These are phyloP conservation scores for Drosophila hamatofila DNA, from an alignment of 2,888 invertebrate genomes.

Conservation along the genomic window DNA sequence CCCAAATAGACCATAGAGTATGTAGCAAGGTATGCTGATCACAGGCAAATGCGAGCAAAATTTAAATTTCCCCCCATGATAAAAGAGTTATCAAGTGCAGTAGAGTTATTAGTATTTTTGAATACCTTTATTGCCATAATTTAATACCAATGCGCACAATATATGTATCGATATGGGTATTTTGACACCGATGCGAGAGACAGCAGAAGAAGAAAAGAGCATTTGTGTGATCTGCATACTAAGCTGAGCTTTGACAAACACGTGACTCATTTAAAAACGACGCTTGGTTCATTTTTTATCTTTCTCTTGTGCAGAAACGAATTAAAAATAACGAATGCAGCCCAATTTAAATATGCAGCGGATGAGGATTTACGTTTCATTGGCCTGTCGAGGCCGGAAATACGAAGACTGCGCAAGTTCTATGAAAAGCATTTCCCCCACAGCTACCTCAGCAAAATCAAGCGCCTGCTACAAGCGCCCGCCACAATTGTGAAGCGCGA, in stretches of 20 bases:
- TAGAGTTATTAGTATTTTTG: constrained; percentile 13
- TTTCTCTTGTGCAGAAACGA: constrained; percentile 88
- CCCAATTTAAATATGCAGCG: constrained; percentile 96
- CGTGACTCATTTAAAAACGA: constrained; percentile 25
- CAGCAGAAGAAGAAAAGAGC: too few species aligned
- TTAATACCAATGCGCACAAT: constrained; percentile 6
- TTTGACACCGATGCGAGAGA: background rate
- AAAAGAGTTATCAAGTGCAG: background rate
- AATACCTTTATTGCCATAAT: constrained; percentile 10
- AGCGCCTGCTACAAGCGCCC: constrained; percentile 90
- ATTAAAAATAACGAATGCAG: constrained; percentile 94
- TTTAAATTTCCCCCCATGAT: background rate
- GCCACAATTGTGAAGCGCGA: constrained; percentile 82
- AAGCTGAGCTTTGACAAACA: constrained; percentile 10
- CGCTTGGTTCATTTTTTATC: background rate
- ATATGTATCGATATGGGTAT: constrained; percentile 13
- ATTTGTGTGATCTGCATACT: constrained; percentile 18
- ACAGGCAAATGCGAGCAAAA: constrained; percentile 7
- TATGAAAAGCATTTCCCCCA: constrained; percentile 97
- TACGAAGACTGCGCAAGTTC: constrained; percentile 96
- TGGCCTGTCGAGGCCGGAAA: constrained; percentile 97
- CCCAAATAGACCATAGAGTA: constrained; percentile 37
- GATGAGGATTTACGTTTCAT: constrained; percentile 96
- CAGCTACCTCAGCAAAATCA: constrained; percentile 96
- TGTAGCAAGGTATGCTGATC: constrained; percentile 28